Conservation (phyloP, 2,888 invertebrate genomes). For the Drosophila lutescens region DNA sequence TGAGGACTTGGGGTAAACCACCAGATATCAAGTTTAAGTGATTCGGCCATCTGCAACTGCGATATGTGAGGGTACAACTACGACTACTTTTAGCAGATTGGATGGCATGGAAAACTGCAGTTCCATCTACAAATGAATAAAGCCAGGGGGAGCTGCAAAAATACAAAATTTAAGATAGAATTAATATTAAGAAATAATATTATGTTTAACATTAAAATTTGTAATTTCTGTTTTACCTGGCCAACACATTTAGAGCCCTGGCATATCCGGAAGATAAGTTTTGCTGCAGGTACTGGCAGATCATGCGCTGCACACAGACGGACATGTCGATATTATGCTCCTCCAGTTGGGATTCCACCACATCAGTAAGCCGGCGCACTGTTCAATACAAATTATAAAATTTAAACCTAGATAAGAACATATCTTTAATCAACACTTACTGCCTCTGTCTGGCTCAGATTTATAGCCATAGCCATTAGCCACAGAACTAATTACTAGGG, state of each 20-base stretch:
- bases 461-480: constrained; percentile 31
- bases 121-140: constrained; percentile 84
- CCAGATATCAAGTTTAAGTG: constrained; percentile 44
- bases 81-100: constrained; percentile 83
- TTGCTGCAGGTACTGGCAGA: constrained; percentile 85
- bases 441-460: constrained; percentile 2
- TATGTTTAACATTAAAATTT: too few relatives aligned
- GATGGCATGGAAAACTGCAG: constrained; percentile 86
- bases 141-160: constrained; percentile 81
- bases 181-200: too few relatives aligned
- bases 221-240: constrained; percentile 78
- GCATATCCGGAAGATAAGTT: constrained; percentile 83
- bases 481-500: constrained; percentile 53
- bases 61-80: constrained; percentile 84
- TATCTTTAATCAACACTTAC: constrained; percentile 3
- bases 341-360: constrained; percentile 86
- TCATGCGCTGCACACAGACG: constrained; percentile 87
- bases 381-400: not conserved
- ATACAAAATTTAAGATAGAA: too few relatives aligned
- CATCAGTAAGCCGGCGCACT: constrained; percentile 73
- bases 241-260: constrained; percentile 85
- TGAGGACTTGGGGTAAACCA: constrained; percentile 38
- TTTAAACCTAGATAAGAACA: not conserved
- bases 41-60: constrained; percentile 83
- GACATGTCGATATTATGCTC: constrained; percentile 87